Base-by-base conservation (phyloP, 2,888 invertebrate genomes). In the Mesoligia furuncula region DNA sequence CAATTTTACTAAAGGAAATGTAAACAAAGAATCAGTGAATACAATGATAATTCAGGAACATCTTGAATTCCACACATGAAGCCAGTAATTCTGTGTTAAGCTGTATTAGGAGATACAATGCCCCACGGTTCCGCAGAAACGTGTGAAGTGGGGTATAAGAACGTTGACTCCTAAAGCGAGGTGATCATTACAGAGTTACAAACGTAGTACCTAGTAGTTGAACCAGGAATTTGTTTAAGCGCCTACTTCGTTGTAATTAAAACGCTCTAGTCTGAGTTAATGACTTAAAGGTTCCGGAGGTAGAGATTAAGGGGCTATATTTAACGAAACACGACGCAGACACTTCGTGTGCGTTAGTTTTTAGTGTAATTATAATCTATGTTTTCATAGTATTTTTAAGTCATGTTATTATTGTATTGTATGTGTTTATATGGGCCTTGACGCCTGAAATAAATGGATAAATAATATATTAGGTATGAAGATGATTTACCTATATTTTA, bases 161-260 rank as follows among this genome's bases (percentile, higher is more conserved):
- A 48, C 89, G 61, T 75, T 86, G 89, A 89, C 88, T 87, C 64
- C 64, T 57, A 62, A 45, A 68, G 54, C 71, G 59, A 85, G 65
- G 65, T 75, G 67, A 78, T 82, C 75, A 70, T 82, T 78, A 76
- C 74, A 61, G 42, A 36, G 36, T 17, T 69, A 54, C 36, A 36
- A 69, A 61, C 42, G 65, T 24, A 57, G 64, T 54, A 61, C 42
- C 62, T 24, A 57, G 64, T 54, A 62, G 67, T 75, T 69, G 76
- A 74, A 74, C 62, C 59, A 20, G 48, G 57, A 64, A 80, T 84
- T 75, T 65, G 67, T 85, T 69, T 74, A 72, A 83, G 59, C 39
- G 54, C 67, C 67, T 48, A 57, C 54, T 73, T 69, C 42, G 68
- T 62, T 68, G 64, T 75, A 69, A 83, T 79, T 83, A 80, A 86